Evolutionary conservation across 2,113 vertebrate species (phyloP).

Genomic region (Himantopus leucocephalus): DNA sequence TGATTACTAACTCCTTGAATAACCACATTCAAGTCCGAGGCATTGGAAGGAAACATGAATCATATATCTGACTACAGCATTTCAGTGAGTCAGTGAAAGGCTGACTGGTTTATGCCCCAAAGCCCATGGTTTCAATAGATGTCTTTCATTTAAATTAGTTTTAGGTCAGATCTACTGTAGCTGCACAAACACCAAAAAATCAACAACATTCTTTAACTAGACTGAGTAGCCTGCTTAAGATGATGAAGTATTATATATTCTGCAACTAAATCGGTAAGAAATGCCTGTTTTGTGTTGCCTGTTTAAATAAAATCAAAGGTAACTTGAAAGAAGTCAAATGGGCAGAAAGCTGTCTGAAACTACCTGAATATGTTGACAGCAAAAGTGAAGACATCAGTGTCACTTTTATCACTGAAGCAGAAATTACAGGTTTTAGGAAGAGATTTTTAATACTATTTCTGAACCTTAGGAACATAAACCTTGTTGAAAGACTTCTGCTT

Average conservation of each 20-base stretch:
- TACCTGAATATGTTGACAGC: not conserved
- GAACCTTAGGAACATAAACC: not conserved
- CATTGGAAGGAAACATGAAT: conserved; percentile 11
- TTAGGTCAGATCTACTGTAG: not conserved
- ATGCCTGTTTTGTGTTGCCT: not conserved
- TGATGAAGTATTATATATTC: not conserved
- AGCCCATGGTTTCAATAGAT: conserved; percentile 27
- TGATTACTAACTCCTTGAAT: conserved; percentile 26
- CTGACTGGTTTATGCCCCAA: conserved; percentile 14
- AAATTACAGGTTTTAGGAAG: not conserved
- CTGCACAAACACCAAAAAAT: not conserved
- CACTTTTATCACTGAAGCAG: not conserved
- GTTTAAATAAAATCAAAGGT: not conserved
- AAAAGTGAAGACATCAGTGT: not conserved
- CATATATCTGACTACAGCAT: not conserved
- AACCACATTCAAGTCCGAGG: conserved; percentile 6
- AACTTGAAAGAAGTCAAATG: not conserved
- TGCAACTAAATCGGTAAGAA: not conserved
- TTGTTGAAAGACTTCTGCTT: not conserved
- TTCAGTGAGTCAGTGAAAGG: conserved; percentile 21
- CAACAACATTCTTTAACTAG: not conserved
- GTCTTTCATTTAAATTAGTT: conserved; percentile 29
- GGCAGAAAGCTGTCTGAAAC: not conserved
- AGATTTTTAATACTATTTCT: not conserved
- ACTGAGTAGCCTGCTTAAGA: not conserved